phyloP scores from a whole-genome alignment of 35 echinoderm and acorn worm species.

The Acanthaster planci region DNA sequence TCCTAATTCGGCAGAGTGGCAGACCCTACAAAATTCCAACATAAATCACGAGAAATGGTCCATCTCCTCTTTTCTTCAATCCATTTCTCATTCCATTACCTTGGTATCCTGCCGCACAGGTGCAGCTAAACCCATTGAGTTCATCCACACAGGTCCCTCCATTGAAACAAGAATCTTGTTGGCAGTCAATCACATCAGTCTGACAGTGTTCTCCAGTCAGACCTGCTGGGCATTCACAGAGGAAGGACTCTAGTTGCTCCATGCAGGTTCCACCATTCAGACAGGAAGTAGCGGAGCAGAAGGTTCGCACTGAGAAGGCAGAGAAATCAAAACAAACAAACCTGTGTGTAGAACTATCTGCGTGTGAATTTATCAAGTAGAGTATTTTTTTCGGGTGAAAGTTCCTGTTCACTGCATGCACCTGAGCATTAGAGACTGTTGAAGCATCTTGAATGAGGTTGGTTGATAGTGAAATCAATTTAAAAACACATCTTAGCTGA shows the following conservation, averaged over 20 bases:
- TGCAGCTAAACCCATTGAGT: conserved; percentile 55
- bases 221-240: conserved; percentile 26
- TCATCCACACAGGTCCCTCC: conserved; percentile 63
- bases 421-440: too few species aligned
- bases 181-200: conserved; percentile 64
- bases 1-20: too few species aligned
- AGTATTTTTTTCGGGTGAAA: too few species aligned
- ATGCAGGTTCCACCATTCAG: conserved; percentile 50
- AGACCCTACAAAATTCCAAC: too few species aligned
- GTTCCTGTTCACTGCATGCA: too few species aligned
- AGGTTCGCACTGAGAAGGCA: not conserved
- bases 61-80: too few species aligned
- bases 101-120: conserved; percentile 43
- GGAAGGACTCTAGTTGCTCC: not conserved
- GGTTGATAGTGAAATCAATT: too few species aligned
- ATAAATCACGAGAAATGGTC: too few species aligned
- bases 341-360: too few species aligned
- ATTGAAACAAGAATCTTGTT: conserved; percentile 57
- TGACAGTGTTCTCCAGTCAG: not conserved
- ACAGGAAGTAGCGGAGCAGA: conserved; percentile 15
- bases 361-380: too few species aligned
- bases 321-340: not conserved
- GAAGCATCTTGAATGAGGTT: too few species aligned
- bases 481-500: too few species aligned
- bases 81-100: conserved; percentile 12